phyloP scores from a whole-genome alignment of 2,797 vertebrate genomes.

The Semotilus atromaculatus region DNA sequence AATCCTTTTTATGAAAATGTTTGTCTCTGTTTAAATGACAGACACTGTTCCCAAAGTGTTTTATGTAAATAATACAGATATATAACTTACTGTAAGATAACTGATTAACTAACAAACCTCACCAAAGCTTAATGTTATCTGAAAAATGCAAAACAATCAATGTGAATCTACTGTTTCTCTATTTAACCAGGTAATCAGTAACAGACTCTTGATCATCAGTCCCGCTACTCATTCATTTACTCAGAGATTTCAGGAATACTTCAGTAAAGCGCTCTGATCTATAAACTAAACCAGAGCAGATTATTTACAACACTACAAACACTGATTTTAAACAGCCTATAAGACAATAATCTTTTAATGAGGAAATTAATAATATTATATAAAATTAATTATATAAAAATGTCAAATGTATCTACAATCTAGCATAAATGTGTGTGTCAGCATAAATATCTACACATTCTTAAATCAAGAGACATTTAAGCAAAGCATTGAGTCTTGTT shows the following conservation, averaged over 20 bases:
- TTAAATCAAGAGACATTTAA: too few species aligned
- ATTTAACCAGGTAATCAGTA: not conserved
- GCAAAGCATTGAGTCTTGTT: too few species aligned
- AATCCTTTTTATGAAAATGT: not conserved
- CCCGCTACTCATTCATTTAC: not conserved
- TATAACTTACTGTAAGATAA: not conserved
- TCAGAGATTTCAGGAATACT: not conserved
- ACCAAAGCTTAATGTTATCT: not conserved
- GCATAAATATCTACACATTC: too few species aligned
- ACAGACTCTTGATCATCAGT: not conserved
- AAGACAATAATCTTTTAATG: not conserved
- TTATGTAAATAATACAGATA: not conserved
- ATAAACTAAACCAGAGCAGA: not conserved
- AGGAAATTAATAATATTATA: too few species aligned
- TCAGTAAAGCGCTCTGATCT: not conserved
- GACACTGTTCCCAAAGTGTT: not conserved
- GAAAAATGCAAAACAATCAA: not conserved
- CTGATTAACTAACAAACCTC: not conserved
- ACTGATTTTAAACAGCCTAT: not conserved
- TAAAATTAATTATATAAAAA: too few species aligned
- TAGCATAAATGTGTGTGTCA: too few species aligned
- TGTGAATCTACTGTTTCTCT: not conserved
- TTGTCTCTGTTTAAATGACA: not conserved
- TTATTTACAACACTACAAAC: not conserved
- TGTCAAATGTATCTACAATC: too few species aligned